A percentile compares a stretch with the other conserved stretches of the same genome.
Conservation (phyloP, 2,113 vertebrate genomes). For the Lepus europaeus region DNA sequence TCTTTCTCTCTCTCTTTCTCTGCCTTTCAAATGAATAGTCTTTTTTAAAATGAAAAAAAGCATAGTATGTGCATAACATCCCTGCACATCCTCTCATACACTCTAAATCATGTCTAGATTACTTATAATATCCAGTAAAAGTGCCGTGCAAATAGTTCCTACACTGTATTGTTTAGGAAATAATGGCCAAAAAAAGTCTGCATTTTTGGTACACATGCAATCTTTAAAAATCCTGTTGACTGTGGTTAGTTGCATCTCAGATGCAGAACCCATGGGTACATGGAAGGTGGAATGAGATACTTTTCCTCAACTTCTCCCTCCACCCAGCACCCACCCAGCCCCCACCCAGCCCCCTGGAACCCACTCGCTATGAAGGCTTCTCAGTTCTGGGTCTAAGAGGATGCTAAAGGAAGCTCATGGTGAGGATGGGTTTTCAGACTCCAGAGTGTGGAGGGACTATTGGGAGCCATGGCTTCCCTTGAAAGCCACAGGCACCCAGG, state of each 20-base stretch:
- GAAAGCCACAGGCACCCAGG: not conserved
- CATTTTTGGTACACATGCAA: not conserved
- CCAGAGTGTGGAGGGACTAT: not conserved
- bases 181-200: not conserved
- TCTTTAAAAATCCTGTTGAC: not conserved
- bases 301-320: not conserved
- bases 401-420: not conserved
- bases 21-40: no score
- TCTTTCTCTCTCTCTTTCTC: no score
- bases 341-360: not conserved
- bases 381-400: not conserved
- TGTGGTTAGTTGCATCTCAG: not conserved
- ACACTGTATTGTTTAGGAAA: no score
- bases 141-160: not conserved
- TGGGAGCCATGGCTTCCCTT: not conserved
- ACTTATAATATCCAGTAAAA: not conserved
- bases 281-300: not conserved
- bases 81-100: not conserved
- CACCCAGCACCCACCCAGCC: fast-evolving
- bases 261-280: not conserved
- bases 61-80: not conserved
- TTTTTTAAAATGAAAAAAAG: not conserved
- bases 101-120: not conserved
- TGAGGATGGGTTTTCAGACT: not conserved
- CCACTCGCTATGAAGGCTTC: not conserved